phyloP scores from a whole-genome alignment of 2,113 vertebrate genomes.

The Camelus bactrianus region DNA sequence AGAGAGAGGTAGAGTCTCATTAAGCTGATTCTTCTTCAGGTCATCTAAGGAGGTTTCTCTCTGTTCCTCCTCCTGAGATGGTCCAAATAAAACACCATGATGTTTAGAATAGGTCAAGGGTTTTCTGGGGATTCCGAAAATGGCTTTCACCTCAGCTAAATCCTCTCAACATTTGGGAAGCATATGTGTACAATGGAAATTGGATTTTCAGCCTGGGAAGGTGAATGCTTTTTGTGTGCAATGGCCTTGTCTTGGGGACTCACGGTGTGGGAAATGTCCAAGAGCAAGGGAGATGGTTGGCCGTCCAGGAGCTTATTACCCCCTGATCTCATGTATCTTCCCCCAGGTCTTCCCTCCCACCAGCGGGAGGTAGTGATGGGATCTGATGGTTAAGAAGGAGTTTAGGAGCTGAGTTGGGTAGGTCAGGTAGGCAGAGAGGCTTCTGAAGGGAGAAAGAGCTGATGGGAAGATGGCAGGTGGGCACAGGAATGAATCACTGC shows the following conservation, averaged over 20 bases:
- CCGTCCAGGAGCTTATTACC: not conserved
- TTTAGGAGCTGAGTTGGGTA: not conserved
- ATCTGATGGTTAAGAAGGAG: not conserved
- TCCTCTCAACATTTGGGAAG: not conserved
- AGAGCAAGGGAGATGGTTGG: not conserved
- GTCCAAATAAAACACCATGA: not conserved
- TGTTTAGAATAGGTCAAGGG: not conserved
- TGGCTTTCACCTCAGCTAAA: not conserved
- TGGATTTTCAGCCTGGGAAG: not conserved
- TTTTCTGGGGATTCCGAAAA: slow-evolving; percentile 39
- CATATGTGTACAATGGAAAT: not conserved
- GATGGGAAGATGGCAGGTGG: not conserved
- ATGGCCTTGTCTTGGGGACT: not conserved
- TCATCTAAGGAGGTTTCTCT: not conserved
- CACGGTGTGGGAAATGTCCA: not conserved
- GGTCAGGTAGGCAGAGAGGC: not conserved
- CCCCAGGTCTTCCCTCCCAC: not conserved
- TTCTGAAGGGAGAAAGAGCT: slow-evolving; percentile 35
- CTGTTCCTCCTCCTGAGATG: not conserved
- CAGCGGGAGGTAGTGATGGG: not conserved
- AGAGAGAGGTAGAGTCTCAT: not conserved
- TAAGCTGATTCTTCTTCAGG: not conserved
- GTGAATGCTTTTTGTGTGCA: not conserved
- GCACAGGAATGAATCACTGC: not conserved
- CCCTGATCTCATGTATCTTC: not conserved